phyloP scores from a whole-genome alignment of 2,888 invertebrate genomes.

The Lithophane socia region DNA sequence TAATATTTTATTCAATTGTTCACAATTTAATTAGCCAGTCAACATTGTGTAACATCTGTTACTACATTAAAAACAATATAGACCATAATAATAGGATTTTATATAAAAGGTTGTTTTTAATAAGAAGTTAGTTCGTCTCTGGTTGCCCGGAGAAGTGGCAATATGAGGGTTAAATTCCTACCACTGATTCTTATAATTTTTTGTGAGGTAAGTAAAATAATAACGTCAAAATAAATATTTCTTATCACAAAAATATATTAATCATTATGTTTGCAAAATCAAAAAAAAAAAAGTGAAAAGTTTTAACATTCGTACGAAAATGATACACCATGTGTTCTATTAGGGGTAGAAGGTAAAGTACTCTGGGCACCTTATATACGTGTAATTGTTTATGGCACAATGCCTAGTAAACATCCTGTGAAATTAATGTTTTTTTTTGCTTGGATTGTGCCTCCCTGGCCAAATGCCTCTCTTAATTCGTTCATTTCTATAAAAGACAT shows the following conservation, averaged over 20 bases:
- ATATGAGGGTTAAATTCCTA: conserved; percentile 6
- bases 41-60: conserved; percentile 10
- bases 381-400: too few species aligned
- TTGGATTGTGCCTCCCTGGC: too few species aligned
- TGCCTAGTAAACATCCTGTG: too few species aligned
- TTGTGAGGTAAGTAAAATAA: conserved; percentile 14
- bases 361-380: too few species aligned
- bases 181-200: background rate
- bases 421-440: too few species aligned
- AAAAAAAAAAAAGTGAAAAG: too few species aligned
- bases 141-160: conserved; percentile 1
- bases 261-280: too few species aligned
- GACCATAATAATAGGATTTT: background rate
- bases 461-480: too few species aligned
- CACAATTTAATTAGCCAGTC: background rate
- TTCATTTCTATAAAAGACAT: too few species aligned
- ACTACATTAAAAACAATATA: background rate
- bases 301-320: background rate
- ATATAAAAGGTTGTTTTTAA: conserved; percentile 4
- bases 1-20: background rate
- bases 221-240: background rate
- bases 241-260: too few species aligned
- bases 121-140: background rate
- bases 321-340: too few species aligned
- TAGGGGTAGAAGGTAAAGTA: too few species aligned